Base-by-base conservation (phyloP, 2,113 vertebrate genomes). In the Ancistrus triradiatus region DNA sequence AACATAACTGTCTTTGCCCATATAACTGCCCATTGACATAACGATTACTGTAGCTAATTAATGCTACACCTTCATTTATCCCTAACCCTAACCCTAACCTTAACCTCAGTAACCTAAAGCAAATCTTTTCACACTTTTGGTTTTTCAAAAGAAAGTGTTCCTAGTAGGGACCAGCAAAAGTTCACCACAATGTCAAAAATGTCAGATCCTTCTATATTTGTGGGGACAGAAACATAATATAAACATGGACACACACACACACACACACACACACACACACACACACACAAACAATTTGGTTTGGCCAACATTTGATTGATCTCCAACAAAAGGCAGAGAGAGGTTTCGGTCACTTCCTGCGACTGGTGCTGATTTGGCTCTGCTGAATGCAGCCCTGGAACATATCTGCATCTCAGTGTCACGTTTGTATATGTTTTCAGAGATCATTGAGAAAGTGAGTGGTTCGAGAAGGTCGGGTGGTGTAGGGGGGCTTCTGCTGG, bases 311-410 rank as follows among this genome's bases (percentile, higher is more conserved):
- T 81, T 78, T 86, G 85, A 89, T 84, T 88, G 84, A 89, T 86
- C 80, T 82, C 74, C 15, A 60, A 70, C 46, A 67, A 57, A 70
- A 51, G 56, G 4, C 24, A 65, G 78, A 79, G 80, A 85, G 79
- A 81, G 80, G 76, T 74, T 81, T 82, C 77, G 83, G 84, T 88
- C 83, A 87, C 85, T 84, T 88, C 85, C 85, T 87, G 85, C 58
- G 83, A 79, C 82, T 85, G 83, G 84, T 81, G 80, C 80, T 83
- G 83, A 86, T 88, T 88, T 86, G 79, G 80, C 84, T 57, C 70
- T 80, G 72, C 40, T 52, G 75, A 83, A 85, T 83, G 74, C 78
- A 79, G 81, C 78, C 80, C 87, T 87, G 84, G 83, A 84, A 83
- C 84, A 84, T 85, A 85, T 89, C 86, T 84, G 73, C 55, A 80